Evolutionary conservation across 30 jellyfish, hydroid and myxozoan genomes (phyloP), one percentile per base, ranked within the genome.

Genomic region (Clytia hemisphaerica): DNA sequence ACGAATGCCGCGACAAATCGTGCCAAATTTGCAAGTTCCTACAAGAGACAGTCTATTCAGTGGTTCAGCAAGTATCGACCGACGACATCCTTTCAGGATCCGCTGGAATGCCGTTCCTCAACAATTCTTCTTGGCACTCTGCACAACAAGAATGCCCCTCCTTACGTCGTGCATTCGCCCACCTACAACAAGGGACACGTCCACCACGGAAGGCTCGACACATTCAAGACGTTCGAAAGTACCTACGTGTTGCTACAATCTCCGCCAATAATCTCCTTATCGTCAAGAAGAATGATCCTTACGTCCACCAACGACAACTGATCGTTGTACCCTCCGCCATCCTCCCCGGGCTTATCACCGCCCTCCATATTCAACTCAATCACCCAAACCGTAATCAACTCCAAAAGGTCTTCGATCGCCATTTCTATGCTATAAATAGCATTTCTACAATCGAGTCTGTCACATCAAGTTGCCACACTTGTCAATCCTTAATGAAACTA

Each of bases 181-280:
- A 40, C n/a, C 53, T 40, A n/a, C 53, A 40, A n/a, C 53, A 40
- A n/a, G 53, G 53, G 16, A 40, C 53, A 40, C 53, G 53, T 16
- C 53, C 53, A 7, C 14, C 53, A 40, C 10, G 53, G 53, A 40
- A 40, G 53, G n/a, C n/a, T n/a, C n/a, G n/a, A n/a, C n/a, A n/a
- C n/a, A n/a, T n/a, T n/a, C n/a, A n/a, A n/a, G n/a, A n/a, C n/a
- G n/a, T n/a, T n/a, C n/a, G n/a, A n/a, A n/a, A n/a, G n/a, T n/a
- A n/a, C n/a, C n/a, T n/a, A n/a, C n/a, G n/a, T n/a, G n/a, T n/a
- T n/a, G n/a, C n/a, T n/a, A n/a, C n/a, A n/a, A n/a, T n/a, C n/a
- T n/a, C n/a, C n/a, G n/a, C n/a, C n/a, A n/a, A n/a, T n/a, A n/a
- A n/a, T n/a, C n/a, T n/a, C n/a, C n/a, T n/a, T n/a, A n/a, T n/a